Conservation (phyloP, 2,113 vertebrate genomes). For the Leiothrix lutea region DNA sequence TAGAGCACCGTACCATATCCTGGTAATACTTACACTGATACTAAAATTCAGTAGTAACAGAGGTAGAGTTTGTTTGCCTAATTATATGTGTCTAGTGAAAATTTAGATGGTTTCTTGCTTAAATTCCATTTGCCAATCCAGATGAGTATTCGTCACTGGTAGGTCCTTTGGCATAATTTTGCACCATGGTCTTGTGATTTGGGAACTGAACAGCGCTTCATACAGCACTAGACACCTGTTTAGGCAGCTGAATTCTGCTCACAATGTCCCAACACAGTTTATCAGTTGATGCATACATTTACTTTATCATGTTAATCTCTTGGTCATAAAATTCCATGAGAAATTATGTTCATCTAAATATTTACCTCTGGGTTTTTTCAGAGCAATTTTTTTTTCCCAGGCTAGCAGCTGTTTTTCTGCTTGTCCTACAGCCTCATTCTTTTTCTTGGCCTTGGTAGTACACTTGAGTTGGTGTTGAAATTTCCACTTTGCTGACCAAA, state of each 20-base stretch:
- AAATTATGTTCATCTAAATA: background rate
- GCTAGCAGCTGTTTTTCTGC: background rate
- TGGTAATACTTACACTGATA: background rate
- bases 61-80: background rate
- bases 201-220: background rate
- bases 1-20: background rate
- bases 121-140: background rate
- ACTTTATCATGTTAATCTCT: background rate
- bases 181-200: rapidly evolving
- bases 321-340: background rate
- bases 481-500: constrained; percentile 19
- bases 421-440: background rate
- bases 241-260: background rate
- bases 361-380: background rate
- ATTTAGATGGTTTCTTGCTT: background rate
- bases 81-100: background rate
- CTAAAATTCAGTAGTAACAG: background rate
- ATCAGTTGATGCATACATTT: background rate
- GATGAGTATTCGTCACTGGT: background rate
- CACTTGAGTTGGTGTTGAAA: constrained; percentile 11
- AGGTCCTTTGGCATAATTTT: background rate
- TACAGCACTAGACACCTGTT: background rate
- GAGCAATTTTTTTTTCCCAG: background rate
- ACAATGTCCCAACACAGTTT: background rate
- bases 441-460: background rate